phyloP scores from a whole-genome alignment of 2,797 vertebrate species.

The Scleropages formosus region DNA sequence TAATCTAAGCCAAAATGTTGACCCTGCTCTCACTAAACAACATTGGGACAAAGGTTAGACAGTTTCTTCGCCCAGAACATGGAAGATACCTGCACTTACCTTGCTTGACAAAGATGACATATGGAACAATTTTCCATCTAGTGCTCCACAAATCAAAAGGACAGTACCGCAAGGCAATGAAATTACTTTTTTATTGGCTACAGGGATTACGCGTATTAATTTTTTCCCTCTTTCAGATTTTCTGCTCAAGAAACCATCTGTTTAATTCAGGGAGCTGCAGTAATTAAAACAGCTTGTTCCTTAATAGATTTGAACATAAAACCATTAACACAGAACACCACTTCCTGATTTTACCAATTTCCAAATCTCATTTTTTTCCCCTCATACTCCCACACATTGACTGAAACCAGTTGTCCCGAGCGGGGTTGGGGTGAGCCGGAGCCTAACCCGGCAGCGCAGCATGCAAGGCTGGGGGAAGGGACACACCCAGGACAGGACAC shows the following conservation, averaged over 20 bases:
- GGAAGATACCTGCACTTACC: not conserved
- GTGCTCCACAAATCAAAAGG: conserved; percentile 32
- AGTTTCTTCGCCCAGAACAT: too few species aligned
- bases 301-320: conserved; percentile 60
- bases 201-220: conserved; percentile 45
- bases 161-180: conserved; percentile 30
- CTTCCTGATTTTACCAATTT: conserved; percentile 53
- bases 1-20: too few species aligned
- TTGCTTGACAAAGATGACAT: conserved; percentile 31
- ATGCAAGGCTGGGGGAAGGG: too few species aligned
- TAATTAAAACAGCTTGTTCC: conserved; percentile 67
- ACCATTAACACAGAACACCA: conserved; percentile 53
- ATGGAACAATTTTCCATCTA: conserved; percentile 29
- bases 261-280: conserved; percentile 55
- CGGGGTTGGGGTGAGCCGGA: too few species aligned
- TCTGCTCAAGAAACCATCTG: conserved; percentile 64
- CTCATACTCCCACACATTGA: conserved; percentile 41
- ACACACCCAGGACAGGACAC: too few species aligned
- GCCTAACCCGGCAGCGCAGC: too few species aligned
- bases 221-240: conserved; percentile 37
- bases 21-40: too few species aligned
- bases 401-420: too few species aligned
- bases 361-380: conserved; percentile 52
- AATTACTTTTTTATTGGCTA: conserved; percentile 45
- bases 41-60: too few species aligned